Evolutionary conservation across 2,113 vertebrate species (phyloP).

Genomic region (Neolamprologus falcicula): DNA sequence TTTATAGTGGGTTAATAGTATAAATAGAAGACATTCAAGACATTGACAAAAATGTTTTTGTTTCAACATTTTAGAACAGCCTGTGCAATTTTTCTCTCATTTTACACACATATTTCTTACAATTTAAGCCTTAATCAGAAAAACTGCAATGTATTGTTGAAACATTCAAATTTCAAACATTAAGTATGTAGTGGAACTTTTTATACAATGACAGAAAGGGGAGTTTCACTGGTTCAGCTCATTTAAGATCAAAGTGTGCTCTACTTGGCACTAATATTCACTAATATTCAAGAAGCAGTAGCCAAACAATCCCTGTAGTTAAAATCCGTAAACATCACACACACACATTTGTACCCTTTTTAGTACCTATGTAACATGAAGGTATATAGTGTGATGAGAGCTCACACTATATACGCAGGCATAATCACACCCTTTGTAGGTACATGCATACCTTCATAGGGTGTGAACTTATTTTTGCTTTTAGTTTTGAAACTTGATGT

Average conservation of each 20-base stretch:
- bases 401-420: background rate
- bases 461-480: background rate
- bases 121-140: background rate
- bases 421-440: background rate
- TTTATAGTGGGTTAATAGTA: background rate
- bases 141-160: background rate
- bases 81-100: background rate
- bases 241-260: background rate
- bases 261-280: background rate
- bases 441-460: background rate
- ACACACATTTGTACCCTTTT: background rate
- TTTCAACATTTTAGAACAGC: background rate
- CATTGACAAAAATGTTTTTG: background rate
- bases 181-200: background rate
- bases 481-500: background rate
- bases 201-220: background rate
- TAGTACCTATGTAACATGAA: background rate
- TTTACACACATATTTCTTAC: background rate
- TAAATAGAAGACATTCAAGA: background rate
- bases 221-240: background rate
- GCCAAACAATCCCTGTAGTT: background rate
- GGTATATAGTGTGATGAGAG: background rate
- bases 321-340: background rate
- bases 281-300: background rate
- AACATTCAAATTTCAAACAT: background rate